These are phyloP conservation scores for Plagodis pulveraria DNA, from an alignment of 2,888 invertebrate genomes.

Conservation along the genomic window DNA sequence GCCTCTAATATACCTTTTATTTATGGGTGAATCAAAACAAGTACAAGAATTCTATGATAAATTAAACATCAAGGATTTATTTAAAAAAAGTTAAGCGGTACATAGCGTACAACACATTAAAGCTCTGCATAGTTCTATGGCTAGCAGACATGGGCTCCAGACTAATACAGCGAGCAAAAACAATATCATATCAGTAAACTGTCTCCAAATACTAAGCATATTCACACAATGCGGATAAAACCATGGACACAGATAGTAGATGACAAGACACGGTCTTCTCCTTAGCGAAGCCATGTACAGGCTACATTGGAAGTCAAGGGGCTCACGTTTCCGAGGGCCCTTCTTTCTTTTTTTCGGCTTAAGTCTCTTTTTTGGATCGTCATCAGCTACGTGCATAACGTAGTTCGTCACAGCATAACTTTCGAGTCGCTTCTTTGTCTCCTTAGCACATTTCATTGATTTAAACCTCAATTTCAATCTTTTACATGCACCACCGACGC, in stretches of 20 bases:
- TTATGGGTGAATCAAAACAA: too few relatives aligned
- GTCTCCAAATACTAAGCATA: slow-evolving; percentile 48
- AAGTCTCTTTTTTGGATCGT: slow-evolving; percentile 41
- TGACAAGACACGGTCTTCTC: slow-evolving; percentile 47
- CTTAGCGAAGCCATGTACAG: slow-evolving; percentile 55
- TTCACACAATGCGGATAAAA: slow-evolving; percentile 60
- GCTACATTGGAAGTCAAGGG: slow-evolving; percentile 48
- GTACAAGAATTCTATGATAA: neutral
- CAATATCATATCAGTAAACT: slow-evolving; percentile 51
- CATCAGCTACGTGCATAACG: slow-evolving; percentile 38
- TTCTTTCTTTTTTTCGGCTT: slow-evolving; percentile 15
- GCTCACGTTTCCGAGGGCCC: slow-evolving; percentile 22
- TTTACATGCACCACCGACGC: slow-evolving; percentile 36
- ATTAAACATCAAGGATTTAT: neutral
- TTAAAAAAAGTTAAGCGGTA: slow-evolving; percentile 5
- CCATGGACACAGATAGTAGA: slow-evolving; percentile 56
- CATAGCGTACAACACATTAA: slow-evolving; percentile 31
- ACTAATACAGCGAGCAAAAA: slow-evolving; percentile 58
- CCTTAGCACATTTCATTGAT: slow-evolving; percentile 34
- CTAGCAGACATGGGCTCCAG: slow-evolving; percentile 64
- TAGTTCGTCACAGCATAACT: slow-evolving; percentile 38
- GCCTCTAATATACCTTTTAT: too few relatives aligned
- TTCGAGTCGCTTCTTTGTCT: slow-evolving; percentile 34
- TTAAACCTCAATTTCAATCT: slow-evolving; percentile 40
- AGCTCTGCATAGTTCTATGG: slow-evolving; percentile 50